Evolutionary conservation across 2,888 invertebrate genomes (phyloP), one percentile per base, ranked within the genome.

Genomic region (Galerucella nymphaeae): DNA sequence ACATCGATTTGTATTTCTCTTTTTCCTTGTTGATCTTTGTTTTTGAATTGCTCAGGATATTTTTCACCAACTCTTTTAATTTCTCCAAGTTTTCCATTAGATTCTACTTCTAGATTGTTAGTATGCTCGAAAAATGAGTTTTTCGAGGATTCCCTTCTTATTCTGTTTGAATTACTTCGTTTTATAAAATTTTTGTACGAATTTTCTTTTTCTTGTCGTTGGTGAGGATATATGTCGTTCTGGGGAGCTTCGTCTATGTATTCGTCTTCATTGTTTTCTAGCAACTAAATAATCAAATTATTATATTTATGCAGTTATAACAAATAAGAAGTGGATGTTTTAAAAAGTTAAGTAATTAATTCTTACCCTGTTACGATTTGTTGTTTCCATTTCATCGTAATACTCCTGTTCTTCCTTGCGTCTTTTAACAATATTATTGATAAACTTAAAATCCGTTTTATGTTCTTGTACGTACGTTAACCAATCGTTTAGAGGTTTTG

Each of bases 401-500:
- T 73, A 66, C 10, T 72, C 62, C 2, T 41, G 38, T 63, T 76
- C 72, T 57, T 77, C 78, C 38, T 73, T 74, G 13, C 74, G 75
- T 63, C 76, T 74, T 58, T 75, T 73, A 9, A 81, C 80, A 13
- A 78, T 78, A 20, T 82, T 79, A 64, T 82, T 80, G 67, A 86
- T 85, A 76, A 82, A 81, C 48, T 80, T 81, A 76, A 87, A 85
- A 66, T 85, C 86, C 38, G 80, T 75, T 74, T 83, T 83, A 73
- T 84, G 82, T 23, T 82, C 77, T 58, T 85, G 80, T 16, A 86
- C 84, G 41, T 77, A 81, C 16, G 74, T 72, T 58, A 86, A 77
- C 75, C 86, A 87, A 38, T 84, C 81, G 50, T 84, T 85, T 16
- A 86, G 76, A 75, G 85, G 84, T 41, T 79, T 81, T 2, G 86